Conservation (phyloP, 2,797 vertebrate species). For the Ataeniobius toweri region DNA sequence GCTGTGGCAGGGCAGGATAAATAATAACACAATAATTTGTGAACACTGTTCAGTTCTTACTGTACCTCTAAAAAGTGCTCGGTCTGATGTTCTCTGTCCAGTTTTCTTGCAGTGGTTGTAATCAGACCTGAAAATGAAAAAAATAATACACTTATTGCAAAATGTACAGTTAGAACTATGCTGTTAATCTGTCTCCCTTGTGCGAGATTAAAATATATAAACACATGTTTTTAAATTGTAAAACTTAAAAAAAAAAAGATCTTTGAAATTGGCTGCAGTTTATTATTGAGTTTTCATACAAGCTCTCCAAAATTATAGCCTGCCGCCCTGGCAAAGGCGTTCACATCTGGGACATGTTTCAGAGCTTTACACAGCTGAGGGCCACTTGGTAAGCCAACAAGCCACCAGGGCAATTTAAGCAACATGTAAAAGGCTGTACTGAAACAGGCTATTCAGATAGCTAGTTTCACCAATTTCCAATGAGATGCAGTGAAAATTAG, state of each 20-base stretch:
- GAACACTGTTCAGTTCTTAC: conserved; percentile 38
- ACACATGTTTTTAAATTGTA: background rate
- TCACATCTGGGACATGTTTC: conserved; percentile 47
- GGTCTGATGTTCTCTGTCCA: conserved; percentile 94
- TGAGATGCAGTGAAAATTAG: conserved; percentile 36
- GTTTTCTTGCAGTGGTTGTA: conserved; percentile 92
- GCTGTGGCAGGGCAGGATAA: conserved; percentile 64
- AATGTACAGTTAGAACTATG: background rate
- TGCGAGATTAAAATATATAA: background rate
- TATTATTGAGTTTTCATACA: background rate
- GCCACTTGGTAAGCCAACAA: conserved; percentile 49
- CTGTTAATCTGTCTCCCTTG: background rate
- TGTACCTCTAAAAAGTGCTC: conserved; percentile 95
- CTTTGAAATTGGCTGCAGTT: conserved; percentile 5
- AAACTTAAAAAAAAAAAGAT: background rate
- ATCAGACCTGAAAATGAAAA: conserved; percentile 87
- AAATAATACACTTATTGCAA: conserved; percentile 3
- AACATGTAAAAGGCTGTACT: conserved; percentile 50
- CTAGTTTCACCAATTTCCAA: conserved; percentile 28
- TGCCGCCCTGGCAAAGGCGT: conserved; percentile 38
- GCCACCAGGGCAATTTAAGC: conserved; percentile 42
- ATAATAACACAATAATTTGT: conserved; percentile 57
- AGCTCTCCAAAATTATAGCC: conserved; percentile 22
- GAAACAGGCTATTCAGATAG: conserved; percentile 40
- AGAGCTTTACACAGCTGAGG: conserved; percentile 27